Conservation (phyloP, 2,113 vertebrate genomes). For the Cavia porcellus region DNA sequence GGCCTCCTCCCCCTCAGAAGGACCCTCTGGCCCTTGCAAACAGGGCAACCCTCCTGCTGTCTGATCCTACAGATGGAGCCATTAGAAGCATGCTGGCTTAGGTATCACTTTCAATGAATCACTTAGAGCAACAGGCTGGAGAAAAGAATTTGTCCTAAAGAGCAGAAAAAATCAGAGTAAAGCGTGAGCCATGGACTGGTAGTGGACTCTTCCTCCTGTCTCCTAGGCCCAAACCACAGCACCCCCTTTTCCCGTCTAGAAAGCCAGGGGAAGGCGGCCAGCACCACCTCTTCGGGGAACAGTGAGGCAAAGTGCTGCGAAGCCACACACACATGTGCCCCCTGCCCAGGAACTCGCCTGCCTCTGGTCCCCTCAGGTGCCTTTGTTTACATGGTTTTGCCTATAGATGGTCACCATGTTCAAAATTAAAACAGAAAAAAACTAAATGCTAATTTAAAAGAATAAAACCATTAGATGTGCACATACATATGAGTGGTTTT, state of each 20-base stretch:
- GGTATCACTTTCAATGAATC: constrained; percentile 15
- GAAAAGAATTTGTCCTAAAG: not conserved
- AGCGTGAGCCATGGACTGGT: not conserved
- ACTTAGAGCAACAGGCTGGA: not conserved
- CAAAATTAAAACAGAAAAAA: not conserved
- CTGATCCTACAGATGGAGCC: constrained; percentile 24
- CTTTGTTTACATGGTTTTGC: not conserved
- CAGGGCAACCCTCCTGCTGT: not conserved
- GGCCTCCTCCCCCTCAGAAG: not conserved
- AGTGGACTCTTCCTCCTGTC: not conserved
- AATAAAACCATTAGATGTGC: not conserved
- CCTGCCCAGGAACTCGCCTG: not conserved
- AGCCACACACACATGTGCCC: not conserved
- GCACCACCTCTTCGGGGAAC: not conserved
- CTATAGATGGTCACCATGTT: not conserved
- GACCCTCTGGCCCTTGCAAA: not conserved
- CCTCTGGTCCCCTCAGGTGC: not conserved
- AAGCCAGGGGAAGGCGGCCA: accelerated
- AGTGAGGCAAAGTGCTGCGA: not conserved
- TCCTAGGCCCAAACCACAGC: not conserved
- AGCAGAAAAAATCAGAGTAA: no score
- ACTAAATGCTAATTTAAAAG: not conserved
- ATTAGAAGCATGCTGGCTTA: constrained; percentile 22
- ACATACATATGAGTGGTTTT: not conserved
- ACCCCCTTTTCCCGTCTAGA: not conserved